These are phyloP conservation scores for Ornithoptera alexandrae DNA, from an alignment of 2,888 invertebrate species.

Conservation along the genomic window DNA sequence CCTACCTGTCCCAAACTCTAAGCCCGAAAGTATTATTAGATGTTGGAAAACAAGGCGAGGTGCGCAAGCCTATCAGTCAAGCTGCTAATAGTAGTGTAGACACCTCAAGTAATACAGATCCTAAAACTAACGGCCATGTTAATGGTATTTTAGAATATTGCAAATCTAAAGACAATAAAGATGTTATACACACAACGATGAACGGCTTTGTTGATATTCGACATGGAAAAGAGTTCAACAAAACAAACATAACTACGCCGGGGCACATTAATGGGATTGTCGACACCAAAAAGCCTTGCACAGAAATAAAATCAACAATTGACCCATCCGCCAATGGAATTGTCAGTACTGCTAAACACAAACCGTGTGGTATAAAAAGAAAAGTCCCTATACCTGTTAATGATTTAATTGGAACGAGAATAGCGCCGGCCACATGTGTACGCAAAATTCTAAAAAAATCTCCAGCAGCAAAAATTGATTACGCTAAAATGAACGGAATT, in stretches of 20 bases:
- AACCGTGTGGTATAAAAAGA: conserved; percentile 32
- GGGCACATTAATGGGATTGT: conserved; percentile 55
- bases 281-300: conserved; percentile 53
- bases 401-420: conserved; percentile 49
- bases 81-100: conserved; percentile 41
- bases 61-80: conserved; percentile 39
- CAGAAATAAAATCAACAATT: conserved; percentile 45
- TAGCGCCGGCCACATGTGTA: conserved; percentile 52
- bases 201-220: conserved; percentile 68
- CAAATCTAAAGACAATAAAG: conserved; percentile 54
- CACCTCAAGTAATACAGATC: conserved; percentile 50
- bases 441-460: conserved; percentile 54
- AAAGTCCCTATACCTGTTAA: conserved; percentile 59
- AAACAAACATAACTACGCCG: conserved; percentile 51
- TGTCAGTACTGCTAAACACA: conserved; percentile 42
- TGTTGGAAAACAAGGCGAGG: conserved; percentile 60
- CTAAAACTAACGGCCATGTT: conserved; percentile 39
- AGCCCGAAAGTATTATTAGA: conserved; percentile 73
- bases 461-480: conserved; percentile 48
- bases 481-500: conserved; percentile 56
- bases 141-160: conserved; percentile 57
- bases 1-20: conserved; percentile 72
- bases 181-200: conserved; percentile 53
- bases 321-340: conserved; percentile 68
- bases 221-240: conserved; percentile 50